Base-by-base conservation (phyloP, 2,113 vertebrate species). In the Colinus virginianus region DNA sequence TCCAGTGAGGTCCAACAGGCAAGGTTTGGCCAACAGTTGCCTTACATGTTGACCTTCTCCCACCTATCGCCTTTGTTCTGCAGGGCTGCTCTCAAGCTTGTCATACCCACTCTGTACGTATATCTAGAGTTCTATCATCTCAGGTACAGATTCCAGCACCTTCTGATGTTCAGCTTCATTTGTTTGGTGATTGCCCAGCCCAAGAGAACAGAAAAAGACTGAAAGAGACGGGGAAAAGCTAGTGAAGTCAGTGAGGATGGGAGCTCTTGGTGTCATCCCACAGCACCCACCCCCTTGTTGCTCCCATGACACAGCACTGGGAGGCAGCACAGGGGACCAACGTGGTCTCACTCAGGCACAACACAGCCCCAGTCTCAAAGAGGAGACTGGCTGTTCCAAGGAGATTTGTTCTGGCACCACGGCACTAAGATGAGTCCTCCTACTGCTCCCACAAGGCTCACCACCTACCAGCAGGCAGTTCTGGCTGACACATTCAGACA, bases 281-380 rank as follows among this genome's bases (percentile, higher is more conserved):
- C 28, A 77, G 55, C 49, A 87, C 26, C n/a, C 2, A 1, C 13
- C 84, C 16, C 42, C 9, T 20, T 62, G 36, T 3, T 2, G 1
- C 32, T 19, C 2, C 7, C 51, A 67, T 0, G 3, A 67, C 0
- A 0, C 23, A 59, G 46, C 21, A 63, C 42, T 56, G 40, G 34
- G 63, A 82, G 83, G 38, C 51, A 76, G 49, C 9, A 5, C 34
- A 71, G 28, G 6, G 4, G 6, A 42, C 3, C 7, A 42, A 43
- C 22, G n/a, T 4, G 38, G 43, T 23, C 34, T 78, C 43, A 71
- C 0, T 1, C 0, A 4, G 25, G 25, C 9, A 77, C 51, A 88
- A 34, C 25, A 51, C 25, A 20, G 67, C 63, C 22, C 23, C 40
- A 40, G 40, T 40, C 40, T 42, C 48, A 48, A 38, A 2, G 1